Evolutionary conservation across 2,797 vertebrate genomes (phyloP).

Genomic region (Trachurus trachurus): DNA sequence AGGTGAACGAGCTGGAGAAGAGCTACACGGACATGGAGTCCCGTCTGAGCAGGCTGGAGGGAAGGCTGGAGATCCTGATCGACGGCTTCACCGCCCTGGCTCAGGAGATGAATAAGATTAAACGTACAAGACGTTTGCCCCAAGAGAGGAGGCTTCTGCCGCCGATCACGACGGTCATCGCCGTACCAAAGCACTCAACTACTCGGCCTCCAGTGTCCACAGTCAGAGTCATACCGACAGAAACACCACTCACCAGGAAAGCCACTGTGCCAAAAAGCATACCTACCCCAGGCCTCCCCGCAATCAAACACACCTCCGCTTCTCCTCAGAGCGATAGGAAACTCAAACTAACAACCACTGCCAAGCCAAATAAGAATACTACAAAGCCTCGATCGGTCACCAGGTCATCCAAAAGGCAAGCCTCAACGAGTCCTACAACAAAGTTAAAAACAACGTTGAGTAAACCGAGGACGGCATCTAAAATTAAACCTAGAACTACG

Average conservation of each 20-base stretch:
- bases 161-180: conserved; percentile 29
- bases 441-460: conserved; percentile 51
- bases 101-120: conserved; percentile 86
- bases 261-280: conserved; percentile 69
- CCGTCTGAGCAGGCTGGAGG: conserved; percentile 78
- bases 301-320: conserved; percentile 27
- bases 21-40: conserved; percentile 77
- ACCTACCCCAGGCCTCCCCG: conserved; percentile 57
- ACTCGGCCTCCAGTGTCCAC: conserved; percentile 24
- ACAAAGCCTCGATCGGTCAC: conserved; percentile 41
- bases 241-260: conserved; percentile 42
- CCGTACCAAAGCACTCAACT: conserved; percentile 39
- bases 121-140: conserved; percentile 63
- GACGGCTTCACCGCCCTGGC: conserved; percentile 84
- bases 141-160: conserved; percentile 57
- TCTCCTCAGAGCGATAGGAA: conserved; percentile 29
- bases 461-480: conserved; percentile 44
- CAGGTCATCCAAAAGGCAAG: conserved; percentile 41
- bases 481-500: conserved; percentile 42
- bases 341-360: conserved; percentile 29
- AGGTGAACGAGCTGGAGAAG: conserved; percentile 69
- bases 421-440: conserved; percentile 35
- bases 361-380: conserved; percentile 30
- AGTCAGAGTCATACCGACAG: conserved; percentile 32
- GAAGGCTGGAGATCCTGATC: conserved; percentile 84